These are phyloP conservation scores for Atherinosoma microstoma DNA, from an alignment of 2,797 vertebrate genomes.

Conservation along the genomic window DNA sequence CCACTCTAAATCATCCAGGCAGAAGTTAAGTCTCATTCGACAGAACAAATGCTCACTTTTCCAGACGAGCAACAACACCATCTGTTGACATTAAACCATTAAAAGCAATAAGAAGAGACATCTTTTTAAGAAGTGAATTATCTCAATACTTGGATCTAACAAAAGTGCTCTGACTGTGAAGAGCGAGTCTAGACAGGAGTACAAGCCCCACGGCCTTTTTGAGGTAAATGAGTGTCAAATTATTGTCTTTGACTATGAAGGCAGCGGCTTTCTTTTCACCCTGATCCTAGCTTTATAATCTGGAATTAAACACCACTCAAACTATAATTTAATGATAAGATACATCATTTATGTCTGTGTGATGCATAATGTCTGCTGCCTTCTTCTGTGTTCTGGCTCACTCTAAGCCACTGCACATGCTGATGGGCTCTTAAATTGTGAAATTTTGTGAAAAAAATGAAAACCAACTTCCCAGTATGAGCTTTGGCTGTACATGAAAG, in stretches of 20 bases:
- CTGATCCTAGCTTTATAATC: constrained; percentile 53
- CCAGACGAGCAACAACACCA: background rate
- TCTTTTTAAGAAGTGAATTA: constrained; percentile 43
- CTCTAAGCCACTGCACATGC: background rate
- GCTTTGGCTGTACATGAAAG: background rate
- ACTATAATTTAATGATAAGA: constrained; percentile 48
- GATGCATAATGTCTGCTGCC: constrained; percentile 8
- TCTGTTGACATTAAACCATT: constrained; percentile 7
- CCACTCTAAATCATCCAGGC: constrained; percentile 2
- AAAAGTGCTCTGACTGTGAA: constrained; percentile 52
- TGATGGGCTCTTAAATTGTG: constrained; percentile 12
- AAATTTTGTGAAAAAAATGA: constrained; percentile 7
- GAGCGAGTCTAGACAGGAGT: constrained; percentile 69
- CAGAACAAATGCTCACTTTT: constrained; percentile 4
- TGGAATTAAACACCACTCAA: constrained; percentile 36
- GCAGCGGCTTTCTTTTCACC: constrained; percentile 38
- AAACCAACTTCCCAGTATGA: constrained; percentile 5
- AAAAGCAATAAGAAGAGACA: constrained; percentile 21
- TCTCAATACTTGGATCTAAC: constrained; percentile 64
- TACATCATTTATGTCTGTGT: constrained; percentile 20
- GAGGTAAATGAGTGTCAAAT: constrained; percentile 62
- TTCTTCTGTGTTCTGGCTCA: constrained; percentile 13
- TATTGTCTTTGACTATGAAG: constrained; percentile 57
- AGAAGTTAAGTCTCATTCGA: constrained; percentile 8
- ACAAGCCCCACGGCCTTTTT: constrained; percentile 50